Conservation (phyloP, 1,140 invertebrate genomes). For the Leucophenga varia region DNA sequence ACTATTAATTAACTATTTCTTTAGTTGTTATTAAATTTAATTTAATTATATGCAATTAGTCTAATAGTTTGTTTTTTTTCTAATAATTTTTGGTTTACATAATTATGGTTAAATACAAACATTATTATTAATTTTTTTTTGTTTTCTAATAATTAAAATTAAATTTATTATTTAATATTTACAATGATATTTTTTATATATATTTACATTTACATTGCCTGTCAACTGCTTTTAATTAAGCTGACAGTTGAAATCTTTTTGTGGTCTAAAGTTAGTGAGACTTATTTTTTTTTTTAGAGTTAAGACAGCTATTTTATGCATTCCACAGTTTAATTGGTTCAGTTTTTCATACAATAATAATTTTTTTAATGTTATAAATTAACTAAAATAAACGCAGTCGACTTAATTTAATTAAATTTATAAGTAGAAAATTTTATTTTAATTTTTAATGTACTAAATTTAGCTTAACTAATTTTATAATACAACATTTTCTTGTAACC, state of each 20-base stretch:
- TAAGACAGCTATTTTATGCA: no score
- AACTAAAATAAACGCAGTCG: slow-evolving; percentile 6
- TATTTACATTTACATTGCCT: no score
- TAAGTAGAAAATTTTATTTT: slow-evolving; percentile 43
- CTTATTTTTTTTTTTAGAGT: no score
- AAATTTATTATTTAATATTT: slow-evolving; percentile 35
- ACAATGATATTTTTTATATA: slow-evolving; percentile 53
- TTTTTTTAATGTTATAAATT: no score
- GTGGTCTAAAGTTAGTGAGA: no score
- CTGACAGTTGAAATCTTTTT: no score
- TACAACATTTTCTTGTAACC: slow-evolving; percentile 50
- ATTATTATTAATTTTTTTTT: background rate
- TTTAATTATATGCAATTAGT: slow-evolving; percentile 41
- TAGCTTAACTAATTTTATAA: slow-evolving; percentile 53
- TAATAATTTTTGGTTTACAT: slow-evolving; percentile 7
- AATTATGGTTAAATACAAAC: background rate
- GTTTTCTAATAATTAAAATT: slow-evolving; percentile 30
- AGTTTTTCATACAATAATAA: no score
- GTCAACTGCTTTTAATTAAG: no score
- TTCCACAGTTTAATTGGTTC: slow-evolving; percentile 26
- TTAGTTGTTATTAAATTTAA: slow-evolving; percentile 20
- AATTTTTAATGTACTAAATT: no score
- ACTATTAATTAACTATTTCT: background rate
- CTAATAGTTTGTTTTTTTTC: slow-evolving; percentile 36
- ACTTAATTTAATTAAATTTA: slow-evolving; percentile 15